phyloP scores from a whole-genome alignment of 2,797 vertebrate genomes.

The Pangasius macronema region DNA sequence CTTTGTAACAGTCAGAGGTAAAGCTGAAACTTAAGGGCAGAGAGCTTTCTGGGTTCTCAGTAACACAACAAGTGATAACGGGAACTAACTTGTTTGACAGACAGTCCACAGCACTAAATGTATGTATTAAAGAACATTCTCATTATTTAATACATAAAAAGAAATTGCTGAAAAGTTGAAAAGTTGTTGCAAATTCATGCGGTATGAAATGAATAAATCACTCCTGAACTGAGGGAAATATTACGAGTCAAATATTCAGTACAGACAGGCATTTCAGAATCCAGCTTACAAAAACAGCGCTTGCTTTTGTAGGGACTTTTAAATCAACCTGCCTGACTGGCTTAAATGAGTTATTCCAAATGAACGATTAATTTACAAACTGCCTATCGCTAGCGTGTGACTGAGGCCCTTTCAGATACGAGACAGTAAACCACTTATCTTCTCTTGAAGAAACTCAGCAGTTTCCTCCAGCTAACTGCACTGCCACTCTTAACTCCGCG shows the following conservation, averaged over 20 bases:
- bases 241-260: background rate
- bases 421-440: conserved; percentile 42
- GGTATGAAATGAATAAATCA: background rate
- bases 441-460: conserved; percentile 57
- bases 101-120: background rate
- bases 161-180: background rate
- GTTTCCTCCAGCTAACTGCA: conserved; percentile 60
- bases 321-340: background rate
- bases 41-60: background rate
- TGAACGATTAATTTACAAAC: conserved; percentile 8
- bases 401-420: background rate
- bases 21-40: background rate
- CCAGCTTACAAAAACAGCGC: background rate
- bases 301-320: background rate
- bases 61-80: background rate
- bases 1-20: background rate
- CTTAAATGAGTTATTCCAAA: background rate
- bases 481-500: conserved; percentile 71
- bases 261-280: background rate
- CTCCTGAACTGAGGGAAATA: background rate
- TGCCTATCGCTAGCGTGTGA: background rate
- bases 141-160: background rate
- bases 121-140: background rate
- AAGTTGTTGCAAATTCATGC: background rate
- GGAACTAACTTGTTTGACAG: background rate